phyloP scores from a whole-genome alignment of 2,888 invertebrate species.

The Rotaria magnacalcarata region DNA sequence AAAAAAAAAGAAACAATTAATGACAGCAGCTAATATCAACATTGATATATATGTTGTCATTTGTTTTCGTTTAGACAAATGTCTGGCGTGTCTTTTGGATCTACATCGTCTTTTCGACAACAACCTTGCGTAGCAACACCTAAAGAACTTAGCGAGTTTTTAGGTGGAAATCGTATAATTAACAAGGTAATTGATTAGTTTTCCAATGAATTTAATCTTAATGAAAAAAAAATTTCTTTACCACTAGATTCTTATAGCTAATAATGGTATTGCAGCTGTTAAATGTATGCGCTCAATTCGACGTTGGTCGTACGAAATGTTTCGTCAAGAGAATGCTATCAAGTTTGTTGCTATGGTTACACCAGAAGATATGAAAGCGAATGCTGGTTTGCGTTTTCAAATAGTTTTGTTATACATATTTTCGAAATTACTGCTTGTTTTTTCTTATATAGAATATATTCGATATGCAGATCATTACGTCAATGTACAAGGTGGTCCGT shows the following conservation, averaged over 20 bases:
- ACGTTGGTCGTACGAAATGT: slow-evolving; percentile 97
- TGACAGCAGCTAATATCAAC: not conserved
- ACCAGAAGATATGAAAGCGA: slow-evolving; percentile 84
- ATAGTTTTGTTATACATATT: not conserved
- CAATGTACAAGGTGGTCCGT: slow-evolving; percentile 91
- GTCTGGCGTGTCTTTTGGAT: not conserved
- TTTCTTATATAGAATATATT: slow-evolving; percentile 71
- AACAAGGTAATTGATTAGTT: not conserved
- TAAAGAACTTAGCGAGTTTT: not conserved
- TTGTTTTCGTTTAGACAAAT: slow-evolving; percentile 4
- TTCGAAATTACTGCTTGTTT: not conserved
- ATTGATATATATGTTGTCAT: not conserved
- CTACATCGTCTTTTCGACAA: not conserved
- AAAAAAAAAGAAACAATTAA: not conserved
- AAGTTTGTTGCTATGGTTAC: slow-evolving; percentile 97
- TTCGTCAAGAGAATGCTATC: slow-evolving; percentile 87
- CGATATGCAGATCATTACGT: slow-evolving; percentile 99
- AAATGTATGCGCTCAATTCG: slow-evolving; percentile 96
- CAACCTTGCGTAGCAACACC: not conserved
- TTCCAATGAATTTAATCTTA: not conserved
- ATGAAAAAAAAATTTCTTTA: not conserved
- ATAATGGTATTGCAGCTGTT: slow-evolving; percentile 97
- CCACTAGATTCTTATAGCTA: slow-evolving; percentile 74
- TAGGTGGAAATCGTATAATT: not conserved
- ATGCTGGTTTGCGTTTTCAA: slow-evolving; percentile 57